Base-by-base conservation (phyloP, 2,113 vertebrate species). In the Lepus timidus region DNA sequence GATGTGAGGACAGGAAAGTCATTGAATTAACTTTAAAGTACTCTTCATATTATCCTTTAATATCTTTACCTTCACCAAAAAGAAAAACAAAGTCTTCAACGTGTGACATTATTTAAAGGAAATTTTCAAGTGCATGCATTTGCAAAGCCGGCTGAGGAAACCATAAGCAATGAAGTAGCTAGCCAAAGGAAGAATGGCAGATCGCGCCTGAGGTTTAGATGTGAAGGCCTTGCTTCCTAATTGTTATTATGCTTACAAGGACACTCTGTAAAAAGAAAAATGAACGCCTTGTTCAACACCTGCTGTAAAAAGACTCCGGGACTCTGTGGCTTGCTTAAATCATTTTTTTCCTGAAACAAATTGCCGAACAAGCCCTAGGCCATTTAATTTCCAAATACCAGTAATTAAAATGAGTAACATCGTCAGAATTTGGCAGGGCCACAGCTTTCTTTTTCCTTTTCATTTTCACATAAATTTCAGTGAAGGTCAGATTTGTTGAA, bases 321-420 rank as follows among this genome's bases (percentile, higher is more conserved):
- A 94, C 76, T 97, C 89, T 89, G 71, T 86, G 97, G 95, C 97
- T 96, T 95, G 75, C 74, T 98, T 98, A 98, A 98, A 98, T 98
- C 98, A 98, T 98, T 97, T 96, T 97, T 76, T 85, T 89, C 97
- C 88, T 97, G 97, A 97, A 98, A 98, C 97, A 98, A 98, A 97
- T 97, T 97, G 96, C 93, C 6, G 12, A 98, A 98, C 96, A 97
- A 98, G 98, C 98, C 96, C 96, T 97, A 97, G 97, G 98, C 95
- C 95, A 97, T 98, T 98, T 98, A 98, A 98, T 98, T 98, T 98
- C 97, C 98, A 98, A 98, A 98, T 98, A 98, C 94, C 86, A 95
- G 98, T 98, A 98, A 98, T 99, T 98, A 98, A 98, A 98, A 98
- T 98, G 97, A 98, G 98, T 98, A 98, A 98, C 98, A 98, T 97